These are phyloP conservation scores for Drosophila repletoides DNA, from an alignment of 1,140 invertebrate genomes.

Conservation along the genomic window DNA sequence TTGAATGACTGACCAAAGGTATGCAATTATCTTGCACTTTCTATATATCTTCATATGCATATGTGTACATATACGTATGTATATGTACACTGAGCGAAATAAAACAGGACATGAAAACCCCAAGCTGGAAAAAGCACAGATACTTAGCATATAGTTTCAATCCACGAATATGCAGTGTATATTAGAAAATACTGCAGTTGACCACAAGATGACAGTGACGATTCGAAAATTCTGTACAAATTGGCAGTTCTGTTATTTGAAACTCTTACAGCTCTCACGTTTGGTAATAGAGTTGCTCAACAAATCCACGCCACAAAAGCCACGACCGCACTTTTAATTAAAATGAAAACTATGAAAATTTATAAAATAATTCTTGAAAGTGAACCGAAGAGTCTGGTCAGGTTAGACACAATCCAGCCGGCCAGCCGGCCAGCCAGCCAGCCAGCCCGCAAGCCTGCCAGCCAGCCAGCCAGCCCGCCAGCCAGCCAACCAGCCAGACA, in stretches of 20 bases:
- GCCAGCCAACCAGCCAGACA: too few species aligned
- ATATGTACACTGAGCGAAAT: neutral
- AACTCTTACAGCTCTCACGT: slow-evolving; percentile 32
- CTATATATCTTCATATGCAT: too few species aligned
- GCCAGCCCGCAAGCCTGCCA: too few species aligned
- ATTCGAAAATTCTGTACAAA: neutral
- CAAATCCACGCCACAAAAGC: slow-evolving; percentile 57
- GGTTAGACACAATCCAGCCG: too few species aligned
- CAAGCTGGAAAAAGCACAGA: too few species aligned
- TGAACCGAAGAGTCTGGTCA: slow-evolving; percentile 21
- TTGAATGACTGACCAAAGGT: neutral
- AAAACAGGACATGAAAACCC: too few species aligned
- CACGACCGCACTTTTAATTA: slow-evolving; percentile 78
- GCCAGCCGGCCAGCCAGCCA: too few species aligned
- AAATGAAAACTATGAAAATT: slow-evolving; percentile 79
- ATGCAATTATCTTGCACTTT: neutral
- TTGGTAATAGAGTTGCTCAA: slow-evolving; percentile 63
- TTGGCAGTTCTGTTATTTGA: neutral
- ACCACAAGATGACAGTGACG: neutral
- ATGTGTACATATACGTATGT: too few species aligned
- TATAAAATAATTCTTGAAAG: slow-evolving; percentile 72
- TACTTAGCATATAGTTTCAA: too few species aligned
- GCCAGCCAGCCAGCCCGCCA: too few species aligned
- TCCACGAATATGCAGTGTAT: too few species aligned
- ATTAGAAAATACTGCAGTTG: too few species aligned